Evolutionary conservation across 2,888 invertebrate genomes (phyloP).

Genomic region (Halictus ligatus): DNA sequence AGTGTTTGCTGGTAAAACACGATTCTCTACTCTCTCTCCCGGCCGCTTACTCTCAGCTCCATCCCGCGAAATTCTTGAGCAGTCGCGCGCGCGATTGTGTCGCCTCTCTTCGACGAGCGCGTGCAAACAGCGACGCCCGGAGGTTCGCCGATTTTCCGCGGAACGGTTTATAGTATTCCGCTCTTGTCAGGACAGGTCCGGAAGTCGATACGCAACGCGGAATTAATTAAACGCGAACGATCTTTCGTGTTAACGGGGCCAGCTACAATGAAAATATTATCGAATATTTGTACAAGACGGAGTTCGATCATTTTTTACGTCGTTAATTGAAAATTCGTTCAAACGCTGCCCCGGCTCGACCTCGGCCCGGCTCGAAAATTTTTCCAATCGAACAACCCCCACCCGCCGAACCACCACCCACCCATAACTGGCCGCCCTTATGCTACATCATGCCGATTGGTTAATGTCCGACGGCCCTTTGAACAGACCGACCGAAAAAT

Average conservation of each 20-base stretch:
- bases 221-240: constrained; percentile 56
- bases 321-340: constrained; percentile 57
- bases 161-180: background rate
- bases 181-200: background rate
- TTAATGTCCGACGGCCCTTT: constrained; percentile 6
- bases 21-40: constrained; percentile 41
- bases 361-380: constrained; percentile 24
- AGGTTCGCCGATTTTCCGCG: background rate
- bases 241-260: constrained; percentile 33
- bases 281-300: constrained; percentile 60
- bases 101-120: background rate
- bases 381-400: constrained; percentile 19
- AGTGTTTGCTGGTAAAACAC: constrained; percentile 63
- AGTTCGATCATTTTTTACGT: constrained; percentile 52
- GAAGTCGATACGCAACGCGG: constrained; percentile 2
- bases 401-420: background rate
- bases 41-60: constrained; percentile 2
- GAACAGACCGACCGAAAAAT: constrained; percentile 44
- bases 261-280: constrained; percentile 57
- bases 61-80: constrained; percentile 29
- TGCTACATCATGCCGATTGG: constrained; percentile 2
- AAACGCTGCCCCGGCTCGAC: constrained; percentile 22
- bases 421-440: background rate
- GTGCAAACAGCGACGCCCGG: background rate
- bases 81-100: constrained; percentile 14